These are phyloP conservation scores for Echiichthys vipera DNA, from an alignment of 2,797 vertebrate species.

Conservation along the genomic window DNA sequence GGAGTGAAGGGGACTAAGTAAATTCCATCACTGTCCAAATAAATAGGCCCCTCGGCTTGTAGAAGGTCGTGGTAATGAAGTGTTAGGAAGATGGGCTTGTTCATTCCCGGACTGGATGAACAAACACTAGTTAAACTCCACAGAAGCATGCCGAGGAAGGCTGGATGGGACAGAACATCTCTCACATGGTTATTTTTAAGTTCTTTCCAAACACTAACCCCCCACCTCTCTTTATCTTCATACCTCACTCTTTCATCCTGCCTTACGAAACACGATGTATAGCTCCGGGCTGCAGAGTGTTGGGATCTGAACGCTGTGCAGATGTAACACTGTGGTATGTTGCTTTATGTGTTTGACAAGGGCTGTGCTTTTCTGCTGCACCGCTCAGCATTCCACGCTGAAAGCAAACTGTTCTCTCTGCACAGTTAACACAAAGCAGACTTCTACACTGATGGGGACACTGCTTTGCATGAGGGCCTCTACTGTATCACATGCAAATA, in stretches of 20 bases:
- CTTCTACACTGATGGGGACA: constrained; percentile 15
- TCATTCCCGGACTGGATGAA: constrained; percentile 19
- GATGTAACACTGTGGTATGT: constrained; percentile 21
- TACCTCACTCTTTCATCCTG: constrained; percentile 11
- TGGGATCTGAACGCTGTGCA: constrained; percentile 19
- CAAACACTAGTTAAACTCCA: constrained; percentile 18
- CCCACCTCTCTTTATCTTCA: not conserved
- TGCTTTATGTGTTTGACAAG: constrained; percentile 44
- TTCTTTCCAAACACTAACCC: constrained; percentile 12
- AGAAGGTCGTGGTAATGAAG: constrained; percentile 39
- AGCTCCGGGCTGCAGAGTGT: not conserved
- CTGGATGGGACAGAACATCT: constrained; percentile 5
- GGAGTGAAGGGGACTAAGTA: constrained; percentile 12
- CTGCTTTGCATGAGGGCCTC: constrained; percentile 67
- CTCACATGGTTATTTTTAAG: constrained; percentile 16
- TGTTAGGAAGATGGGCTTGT: constrained; percentile 10
- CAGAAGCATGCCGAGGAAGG: constrained; percentile 1
- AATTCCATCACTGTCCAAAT: constrained; percentile 56
- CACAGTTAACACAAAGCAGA: constrained; percentile 65
- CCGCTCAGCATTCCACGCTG: constrained; percentile 52
- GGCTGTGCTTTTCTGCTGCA: constrained; percentile 36
- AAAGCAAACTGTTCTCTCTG: constrained; percentile 49
- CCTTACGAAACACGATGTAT: not conserved
- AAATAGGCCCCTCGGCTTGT: constrained; percentile 28
- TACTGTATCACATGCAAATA: constrained; percentile 67